phyloP scores from a whole-genome alignment of 2,888 invertebrate genomes.

The Hololepta plana region DNA sequence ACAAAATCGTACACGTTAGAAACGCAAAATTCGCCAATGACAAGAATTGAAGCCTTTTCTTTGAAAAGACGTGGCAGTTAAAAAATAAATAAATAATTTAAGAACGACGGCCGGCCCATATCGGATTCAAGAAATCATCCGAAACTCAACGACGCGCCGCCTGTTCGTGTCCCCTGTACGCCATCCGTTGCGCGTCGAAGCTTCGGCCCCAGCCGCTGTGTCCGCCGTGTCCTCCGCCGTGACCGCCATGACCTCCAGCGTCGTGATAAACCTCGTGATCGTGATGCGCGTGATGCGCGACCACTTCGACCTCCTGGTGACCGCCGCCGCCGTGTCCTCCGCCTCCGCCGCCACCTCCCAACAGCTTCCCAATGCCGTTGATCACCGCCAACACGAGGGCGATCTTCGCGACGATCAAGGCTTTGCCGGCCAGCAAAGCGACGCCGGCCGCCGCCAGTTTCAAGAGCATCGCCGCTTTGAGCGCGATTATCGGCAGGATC shows the following conservation, averaged over 20 bases:
- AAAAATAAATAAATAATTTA: too few species aligned
- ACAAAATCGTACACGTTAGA: too few species aligned
- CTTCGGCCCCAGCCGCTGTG: constrained; percentile 61
- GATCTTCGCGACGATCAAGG: constrained; percentile 66
- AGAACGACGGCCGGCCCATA: too few species aligned
- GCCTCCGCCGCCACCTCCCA: constrained; percentile 46
- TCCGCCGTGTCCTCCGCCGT: constrained; percentile 31
- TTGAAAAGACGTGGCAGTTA: too few species aligned
- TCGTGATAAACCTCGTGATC: constrained; percentile 47
- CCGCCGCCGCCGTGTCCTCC: constrained; percentile 67
- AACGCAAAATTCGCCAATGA: too few species aligned
- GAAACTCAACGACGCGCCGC: too few species aligned
- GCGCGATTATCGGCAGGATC: constrained; percentile 50
- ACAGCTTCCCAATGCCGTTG: constrained; percentile 66
- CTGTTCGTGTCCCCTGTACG: constrained; percentile 51
- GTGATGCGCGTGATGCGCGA: constrained; percentile 59
- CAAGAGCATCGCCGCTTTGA: constrained; percentile 63
- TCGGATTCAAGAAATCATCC: too few species aligned
- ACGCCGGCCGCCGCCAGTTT: constrained; percentile 66
- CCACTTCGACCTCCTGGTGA: constrained; percentile 75
- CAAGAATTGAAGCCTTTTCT: too few species aligned
- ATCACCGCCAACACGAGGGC: constrained; percentile 68
- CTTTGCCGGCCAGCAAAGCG: constrained; percentile 73
- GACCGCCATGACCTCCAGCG: constrained; percentile 34
- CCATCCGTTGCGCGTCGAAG: constrained; percentile 55